Conservation (phyloP, 2,113 vertebrate species). For the Vulpes vulpes region DNA sequence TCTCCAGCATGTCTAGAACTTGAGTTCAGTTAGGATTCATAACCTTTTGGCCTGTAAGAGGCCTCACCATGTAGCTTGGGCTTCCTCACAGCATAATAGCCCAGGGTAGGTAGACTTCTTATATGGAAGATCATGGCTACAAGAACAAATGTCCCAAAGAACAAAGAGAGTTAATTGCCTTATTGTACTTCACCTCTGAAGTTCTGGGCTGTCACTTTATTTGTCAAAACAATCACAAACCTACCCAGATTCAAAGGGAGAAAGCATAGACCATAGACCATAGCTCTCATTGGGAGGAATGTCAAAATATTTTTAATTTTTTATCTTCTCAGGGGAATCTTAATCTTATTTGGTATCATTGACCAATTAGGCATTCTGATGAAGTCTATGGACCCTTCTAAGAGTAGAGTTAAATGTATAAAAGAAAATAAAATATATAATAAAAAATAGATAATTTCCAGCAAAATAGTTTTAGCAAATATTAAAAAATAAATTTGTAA, state of each 20-base stretch:
- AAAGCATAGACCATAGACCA: not conserved
- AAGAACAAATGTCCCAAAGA: not conserved
- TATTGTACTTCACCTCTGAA: not conserved
- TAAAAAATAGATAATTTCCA: slow-evolving; percentile 45
- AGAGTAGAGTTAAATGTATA: not conserved
- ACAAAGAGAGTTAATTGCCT: not conserved
- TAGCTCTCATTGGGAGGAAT: not conserved
- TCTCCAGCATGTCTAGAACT: not conserved
- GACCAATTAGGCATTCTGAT: not conserved
- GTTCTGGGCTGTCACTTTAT: not conserved
- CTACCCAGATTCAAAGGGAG: not conserved
- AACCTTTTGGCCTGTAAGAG: not conserved
- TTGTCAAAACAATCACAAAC: not conserved
- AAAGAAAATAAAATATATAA: slow-evolving; percentile 12
- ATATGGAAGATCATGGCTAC: not conserved
- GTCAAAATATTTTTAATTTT: not conserved
- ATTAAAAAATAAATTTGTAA: not conserved
- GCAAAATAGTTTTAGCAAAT: slow-evolving; percentile 20
- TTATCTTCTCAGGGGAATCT: not conserved
- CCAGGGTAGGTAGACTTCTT: not conserved
- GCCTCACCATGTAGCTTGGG: not conserved
- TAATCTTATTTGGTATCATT: not conserved
- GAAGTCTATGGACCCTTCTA: not conserved
- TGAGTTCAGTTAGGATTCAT: not conserved
- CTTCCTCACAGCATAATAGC: not conserved